Percentiles rank a stretch among this genome's conserved stretches.
phyloP scores from a whole-genome alignment of 2,888 invertebrate species.

The Podabrus alpinus region DNA sequence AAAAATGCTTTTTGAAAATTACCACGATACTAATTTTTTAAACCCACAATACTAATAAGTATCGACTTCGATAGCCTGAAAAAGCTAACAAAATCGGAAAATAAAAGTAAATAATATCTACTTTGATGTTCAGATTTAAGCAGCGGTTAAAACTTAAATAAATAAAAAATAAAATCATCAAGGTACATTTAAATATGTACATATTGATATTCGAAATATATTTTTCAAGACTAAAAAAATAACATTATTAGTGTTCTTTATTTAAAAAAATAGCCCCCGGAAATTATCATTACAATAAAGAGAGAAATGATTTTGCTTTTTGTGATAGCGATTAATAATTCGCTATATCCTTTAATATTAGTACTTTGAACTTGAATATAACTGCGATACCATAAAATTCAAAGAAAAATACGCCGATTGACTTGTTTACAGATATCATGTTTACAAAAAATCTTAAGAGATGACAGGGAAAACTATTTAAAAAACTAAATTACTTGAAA shows the following conservation, averaged over 20 bases:
- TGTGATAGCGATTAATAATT: neutral
- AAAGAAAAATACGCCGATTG: neutral
- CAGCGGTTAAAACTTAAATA: neutral
- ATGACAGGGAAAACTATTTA: neutral
- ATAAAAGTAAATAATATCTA: neutral
- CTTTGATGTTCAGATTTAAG: neutral
- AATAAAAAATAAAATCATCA: neutral
- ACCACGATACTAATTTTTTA: too few relatives aligned
- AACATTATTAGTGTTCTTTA: neutral
- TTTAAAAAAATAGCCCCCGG: neutral
- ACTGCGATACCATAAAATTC: neutral
- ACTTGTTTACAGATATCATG: neutral
- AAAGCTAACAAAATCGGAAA: neutral
- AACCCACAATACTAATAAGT: too few relatives aligned
- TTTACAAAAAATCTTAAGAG: neutral
- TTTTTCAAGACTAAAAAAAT: too few relatives aligned
- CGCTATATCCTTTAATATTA: neutral
- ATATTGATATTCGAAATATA: neutral
- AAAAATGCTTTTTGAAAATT: neutral
- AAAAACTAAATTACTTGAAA: neutral
- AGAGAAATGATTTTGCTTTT: neutral
- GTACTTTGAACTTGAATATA: neutral
- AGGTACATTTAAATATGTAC: neutral
- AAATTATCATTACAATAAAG: neutral
- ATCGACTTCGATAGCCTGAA: too few relatives aligned